Conservation (phyloP, 2,888 invertebrate species). For the Scaeva pyrastri region DNA sequence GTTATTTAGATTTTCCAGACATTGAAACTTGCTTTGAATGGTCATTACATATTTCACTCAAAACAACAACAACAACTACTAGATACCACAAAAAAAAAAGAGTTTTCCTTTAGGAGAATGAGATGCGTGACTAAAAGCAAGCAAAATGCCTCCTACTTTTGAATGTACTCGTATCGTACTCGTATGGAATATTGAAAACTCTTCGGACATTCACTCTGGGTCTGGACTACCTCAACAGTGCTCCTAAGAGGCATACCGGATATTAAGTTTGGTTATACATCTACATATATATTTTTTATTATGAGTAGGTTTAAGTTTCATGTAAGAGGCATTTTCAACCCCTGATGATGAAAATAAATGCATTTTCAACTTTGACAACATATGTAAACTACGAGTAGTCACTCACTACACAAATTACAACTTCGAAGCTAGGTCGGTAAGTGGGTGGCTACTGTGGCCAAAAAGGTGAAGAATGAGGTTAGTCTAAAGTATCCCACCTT, state of each 20-base stretch:
- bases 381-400: neutral
- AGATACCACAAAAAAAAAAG: neutral
- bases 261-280: neutral
- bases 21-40: constrained; percentile 4
- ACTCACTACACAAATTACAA: neutral
- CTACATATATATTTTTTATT: neutral
- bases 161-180: too few relatives aligned
- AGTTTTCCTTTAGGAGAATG: neutral
- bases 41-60: neutral
- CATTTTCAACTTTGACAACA: neutral
- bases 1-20: constrained; percentile 24
- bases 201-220: constrained; percentile 16
- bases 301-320: constrained; percentile 15
- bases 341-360: too few relatives aligned
- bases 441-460: neutral
- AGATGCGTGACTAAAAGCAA: constrained; percentile 15
- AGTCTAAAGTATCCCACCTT: neutral
- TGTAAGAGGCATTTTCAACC: neutral
- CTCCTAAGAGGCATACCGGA: neutral
- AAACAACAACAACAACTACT: neutral
- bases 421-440: neutral
- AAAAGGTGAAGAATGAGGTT: neutral
- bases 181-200: neutral
- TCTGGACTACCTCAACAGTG: neutral
- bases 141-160: constrained; percentile 27